A percentile compares a stretch with the other conserved stretches of the same genome.
Conservation (phyloP, 2,888 invertebrate species). For the Drosophila paranaensis region DNA sequence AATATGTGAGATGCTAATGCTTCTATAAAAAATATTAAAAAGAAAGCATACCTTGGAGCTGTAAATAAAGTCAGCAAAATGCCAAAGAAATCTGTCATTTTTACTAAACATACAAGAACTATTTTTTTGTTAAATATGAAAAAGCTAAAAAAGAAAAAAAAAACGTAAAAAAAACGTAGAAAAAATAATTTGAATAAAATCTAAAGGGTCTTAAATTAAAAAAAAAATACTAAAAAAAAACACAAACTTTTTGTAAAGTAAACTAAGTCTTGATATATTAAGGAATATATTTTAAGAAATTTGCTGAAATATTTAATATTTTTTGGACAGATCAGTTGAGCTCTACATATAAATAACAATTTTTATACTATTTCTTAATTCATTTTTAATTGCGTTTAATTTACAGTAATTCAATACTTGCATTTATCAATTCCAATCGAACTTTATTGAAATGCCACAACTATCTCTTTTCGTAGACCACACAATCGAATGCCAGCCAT, state of each 20-base stretch:
- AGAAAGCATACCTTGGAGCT: neutral
- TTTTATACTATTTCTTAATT: neutral
- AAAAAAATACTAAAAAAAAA: too few species aligned
- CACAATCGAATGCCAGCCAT: slow-evolving; percentile 84
- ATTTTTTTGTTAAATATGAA: too few species aligned
- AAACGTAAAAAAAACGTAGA: too few species aligned
- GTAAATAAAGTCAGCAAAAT: neutral
- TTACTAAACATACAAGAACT: too few species aligned
- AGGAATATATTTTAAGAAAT: too few species aligned
- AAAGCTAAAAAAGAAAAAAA: too few species aligned
- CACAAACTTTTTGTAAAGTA: too few species aligned
- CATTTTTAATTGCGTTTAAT: neutral
- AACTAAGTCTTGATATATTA: too few species aligned
- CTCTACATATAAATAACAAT: neutral
- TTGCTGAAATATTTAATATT: too few species aligned
- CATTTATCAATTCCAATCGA: slow-evolving; percentile 6
- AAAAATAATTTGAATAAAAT: too few species aligned
- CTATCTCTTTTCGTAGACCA: slow-evolving; percentile 65
- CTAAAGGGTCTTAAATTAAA: too few species aligned
- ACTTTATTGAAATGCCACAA: slow-evolving; percentile 11
- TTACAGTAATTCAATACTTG: neutral
- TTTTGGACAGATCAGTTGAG: neutral
- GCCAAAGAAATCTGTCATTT: too few species aligned
- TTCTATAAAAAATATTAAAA: neutral
- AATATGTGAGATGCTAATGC: accelerated